Evolutionary conservation across 2,113 vertebrate species (phyloP).

Genomic region (Centropus unirufus): DNA sequence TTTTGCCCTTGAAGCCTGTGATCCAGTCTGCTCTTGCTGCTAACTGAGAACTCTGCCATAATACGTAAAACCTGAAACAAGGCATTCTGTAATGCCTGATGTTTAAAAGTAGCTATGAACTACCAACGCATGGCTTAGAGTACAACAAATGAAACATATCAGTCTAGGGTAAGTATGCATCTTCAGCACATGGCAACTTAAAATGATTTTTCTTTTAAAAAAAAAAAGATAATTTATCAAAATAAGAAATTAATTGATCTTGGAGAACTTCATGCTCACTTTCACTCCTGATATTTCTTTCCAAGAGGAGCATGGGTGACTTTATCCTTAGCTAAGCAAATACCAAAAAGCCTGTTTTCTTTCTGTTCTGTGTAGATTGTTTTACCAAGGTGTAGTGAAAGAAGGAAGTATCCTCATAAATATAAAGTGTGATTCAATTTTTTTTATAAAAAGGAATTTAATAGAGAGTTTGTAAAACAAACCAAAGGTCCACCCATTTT

Average conservation of each 20-base stretch:
- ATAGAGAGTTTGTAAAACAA: not conserved
- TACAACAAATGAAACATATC: not conserved
- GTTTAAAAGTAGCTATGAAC: not conserved
- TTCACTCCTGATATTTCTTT: not conserved
- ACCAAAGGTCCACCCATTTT: not conserved
- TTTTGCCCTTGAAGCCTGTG: accelerated
- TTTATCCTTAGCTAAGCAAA: not conserved
- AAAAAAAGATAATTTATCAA: no score
- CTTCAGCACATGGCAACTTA: no score
- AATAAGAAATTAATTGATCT: not conserved
- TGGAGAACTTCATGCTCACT: not conserved
- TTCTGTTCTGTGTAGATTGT: not conserved
- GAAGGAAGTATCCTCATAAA: not conserved
- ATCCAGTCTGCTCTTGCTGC: not conserved
- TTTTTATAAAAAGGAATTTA: no score
- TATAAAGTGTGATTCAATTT: accelerated
- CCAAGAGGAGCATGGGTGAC: not conserved
- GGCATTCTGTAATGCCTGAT: not conserved
- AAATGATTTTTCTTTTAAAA: not conserved
- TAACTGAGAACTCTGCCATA: not conserved
- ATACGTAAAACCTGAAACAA: not conserved
- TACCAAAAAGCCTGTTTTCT: not conserved
- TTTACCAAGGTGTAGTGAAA: not conserved
- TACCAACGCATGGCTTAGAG: not conserved
- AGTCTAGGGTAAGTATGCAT: no score